Conservation (phyloP, 2,113 vertebrate genomes). For the Centrocercus urophasianus region DNA sequence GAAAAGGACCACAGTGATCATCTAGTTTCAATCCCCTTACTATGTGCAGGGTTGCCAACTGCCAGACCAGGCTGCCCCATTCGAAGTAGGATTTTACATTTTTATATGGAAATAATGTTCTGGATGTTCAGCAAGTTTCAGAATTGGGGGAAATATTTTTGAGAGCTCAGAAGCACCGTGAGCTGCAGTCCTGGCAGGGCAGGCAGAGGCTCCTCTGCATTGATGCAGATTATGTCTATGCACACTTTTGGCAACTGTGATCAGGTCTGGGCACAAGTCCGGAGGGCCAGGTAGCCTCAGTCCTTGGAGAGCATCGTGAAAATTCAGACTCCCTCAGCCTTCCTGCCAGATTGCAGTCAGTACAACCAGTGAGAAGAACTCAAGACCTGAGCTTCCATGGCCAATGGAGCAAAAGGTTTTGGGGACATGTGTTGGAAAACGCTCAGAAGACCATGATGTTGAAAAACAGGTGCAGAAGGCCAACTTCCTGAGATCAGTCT, state of each 20-base stretch:
- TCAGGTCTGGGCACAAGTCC: accelerated
- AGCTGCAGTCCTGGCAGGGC: background rate
- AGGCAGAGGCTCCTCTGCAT: background rate
- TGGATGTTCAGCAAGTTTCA: background rate
- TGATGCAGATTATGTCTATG: accelerated
- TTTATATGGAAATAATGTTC: background rate
- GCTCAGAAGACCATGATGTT: accelerated
- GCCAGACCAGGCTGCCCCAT: too few relatives aligned
- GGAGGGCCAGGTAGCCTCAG: background rate
- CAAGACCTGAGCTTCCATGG: background rate
- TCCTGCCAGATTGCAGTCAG: background rate
- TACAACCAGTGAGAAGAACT: accelerated
- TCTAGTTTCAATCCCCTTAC: too few relatives aligned
- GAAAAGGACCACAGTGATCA: too few relatives aligned
- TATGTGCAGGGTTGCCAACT: too few relatives aligned
- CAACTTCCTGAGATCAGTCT: background rate
- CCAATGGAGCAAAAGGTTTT: accelerated
- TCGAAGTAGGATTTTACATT: background rate
- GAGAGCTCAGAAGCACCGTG: background rate
- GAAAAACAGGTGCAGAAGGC: background rate
- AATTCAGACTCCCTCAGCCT: background rate
- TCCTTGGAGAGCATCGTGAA: accelerated
- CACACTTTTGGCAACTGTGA: background rate
- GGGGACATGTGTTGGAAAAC: background rate
- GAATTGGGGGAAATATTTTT: background rate